Percentiles rank a stretch among this genome's conserved stretches.
These are phyloP conservation scores for Dipodomys spectabilis DNA, from an alignment of 2,113 vertebrate genomes.

Conservation along the genomic window DNA sequence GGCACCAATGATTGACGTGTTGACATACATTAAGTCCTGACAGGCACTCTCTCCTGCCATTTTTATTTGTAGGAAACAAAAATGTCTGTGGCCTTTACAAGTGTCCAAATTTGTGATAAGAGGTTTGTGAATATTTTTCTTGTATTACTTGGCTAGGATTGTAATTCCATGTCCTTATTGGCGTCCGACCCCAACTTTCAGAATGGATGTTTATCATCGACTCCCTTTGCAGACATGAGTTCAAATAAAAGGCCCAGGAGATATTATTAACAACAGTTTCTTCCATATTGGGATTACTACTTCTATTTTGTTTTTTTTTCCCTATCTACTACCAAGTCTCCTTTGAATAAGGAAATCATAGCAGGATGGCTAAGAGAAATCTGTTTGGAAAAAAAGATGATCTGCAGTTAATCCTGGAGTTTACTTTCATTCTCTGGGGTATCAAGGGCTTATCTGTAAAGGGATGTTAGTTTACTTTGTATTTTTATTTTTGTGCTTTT, in stretches of 20 bases:
- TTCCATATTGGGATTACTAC: background rate
- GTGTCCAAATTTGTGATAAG: background rate
- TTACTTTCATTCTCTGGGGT: background rate
- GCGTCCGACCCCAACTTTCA: background rate
- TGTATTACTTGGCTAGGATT: background rate
- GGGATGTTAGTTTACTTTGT: background rate
- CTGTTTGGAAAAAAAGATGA: background rate
- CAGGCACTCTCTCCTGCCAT: background rate
- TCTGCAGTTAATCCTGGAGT: background rate
- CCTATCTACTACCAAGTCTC: background rate
- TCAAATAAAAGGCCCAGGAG: background rate
- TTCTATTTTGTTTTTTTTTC: background rate
- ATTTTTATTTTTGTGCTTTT: too few species aligned
- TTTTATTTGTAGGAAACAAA: background rate
- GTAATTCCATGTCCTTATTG: background rate
- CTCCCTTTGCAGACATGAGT: background rate
- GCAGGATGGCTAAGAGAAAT: background rate
- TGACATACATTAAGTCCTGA: background rate
- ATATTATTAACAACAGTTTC: background rate
- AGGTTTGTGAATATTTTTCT: constrained; percentile 3
- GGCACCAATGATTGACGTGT: background rate
- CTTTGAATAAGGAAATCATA: background rate
- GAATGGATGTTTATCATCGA: background rate
- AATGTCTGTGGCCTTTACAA: background rate
- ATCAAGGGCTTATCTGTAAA: background rate